Evolutionary conservation across 2,888 invertebrate species (phyloP).

Genomic region (Leptinotarsa rubiginosa): DNA sequence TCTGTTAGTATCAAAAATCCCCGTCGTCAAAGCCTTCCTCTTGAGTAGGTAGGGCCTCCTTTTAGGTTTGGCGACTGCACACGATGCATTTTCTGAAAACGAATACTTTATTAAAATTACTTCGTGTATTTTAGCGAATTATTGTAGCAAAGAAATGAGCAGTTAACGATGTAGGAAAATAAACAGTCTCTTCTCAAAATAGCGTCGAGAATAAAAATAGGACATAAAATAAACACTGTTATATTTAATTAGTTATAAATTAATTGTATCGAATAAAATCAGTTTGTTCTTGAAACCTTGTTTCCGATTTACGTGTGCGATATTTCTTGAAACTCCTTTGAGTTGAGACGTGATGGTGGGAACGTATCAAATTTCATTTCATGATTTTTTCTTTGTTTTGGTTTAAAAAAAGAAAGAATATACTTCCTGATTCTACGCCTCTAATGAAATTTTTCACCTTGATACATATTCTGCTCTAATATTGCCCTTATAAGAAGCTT

Average conservation of each 20-base stretch:
- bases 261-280: conserved; percentile 22
- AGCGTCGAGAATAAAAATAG: conserved; percentile 38
- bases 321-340: no score
- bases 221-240: conserved; percentile 38
- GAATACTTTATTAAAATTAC: conserved; percentile 5
- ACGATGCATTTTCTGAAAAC: conserved; percentile 65
- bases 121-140: conserved; percentile 21
- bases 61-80: conserved; percentile 77
- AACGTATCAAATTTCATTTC: not conserved
- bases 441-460: no score
- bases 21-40: conserved; percentile 88
- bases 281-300: conserved; percentile 5
- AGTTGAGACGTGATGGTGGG: no score
- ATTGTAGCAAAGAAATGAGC: conserved; percentile 31
- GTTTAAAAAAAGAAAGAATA: no score
- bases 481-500: no score
- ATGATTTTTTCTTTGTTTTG: not conserved
- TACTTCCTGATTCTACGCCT: no score
- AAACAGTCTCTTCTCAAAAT: conserved; percentile 35
- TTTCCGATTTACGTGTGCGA: not conserved
- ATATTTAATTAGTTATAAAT: conserved; percentile 38
- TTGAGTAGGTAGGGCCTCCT: conserved; percentile 84
- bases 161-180: conserved; percentile 29
- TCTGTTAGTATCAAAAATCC: conserved; percentile 83
- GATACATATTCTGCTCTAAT: no score